Conservation (phyloP, 2,113 vertebrate genomes). For the Microtus montanus region DNA sequence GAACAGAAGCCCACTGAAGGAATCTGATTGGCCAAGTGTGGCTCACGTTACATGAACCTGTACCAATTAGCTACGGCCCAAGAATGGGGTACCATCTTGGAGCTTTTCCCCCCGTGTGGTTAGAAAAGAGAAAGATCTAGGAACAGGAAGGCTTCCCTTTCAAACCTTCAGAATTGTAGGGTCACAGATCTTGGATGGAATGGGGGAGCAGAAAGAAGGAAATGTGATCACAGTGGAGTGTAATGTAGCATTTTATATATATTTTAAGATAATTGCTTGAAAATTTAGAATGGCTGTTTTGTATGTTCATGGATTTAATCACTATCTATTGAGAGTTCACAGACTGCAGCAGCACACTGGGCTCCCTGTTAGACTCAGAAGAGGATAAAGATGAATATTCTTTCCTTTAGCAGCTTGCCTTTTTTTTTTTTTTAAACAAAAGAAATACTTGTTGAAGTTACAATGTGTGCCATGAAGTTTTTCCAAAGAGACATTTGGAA, state of each 20-base stretch:
- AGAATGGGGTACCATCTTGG: background rate
- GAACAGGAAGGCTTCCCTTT: background rate
- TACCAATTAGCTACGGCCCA: background rate
- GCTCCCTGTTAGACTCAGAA: conserved; percentile 2
- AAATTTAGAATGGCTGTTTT: background rate
- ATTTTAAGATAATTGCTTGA: background rate
- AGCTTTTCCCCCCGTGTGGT: background rate
- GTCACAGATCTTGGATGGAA: background rate
- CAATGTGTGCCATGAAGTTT: background rate
- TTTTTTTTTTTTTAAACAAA: background rate
- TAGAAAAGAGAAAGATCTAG: background rate
- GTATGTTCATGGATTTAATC: background rate
- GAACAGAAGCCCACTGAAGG: background rate
- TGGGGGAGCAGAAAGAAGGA: background rate
- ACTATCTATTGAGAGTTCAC: background rate
- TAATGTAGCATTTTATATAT: background rate
- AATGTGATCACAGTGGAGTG: background rate
- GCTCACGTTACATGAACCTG: background rate
- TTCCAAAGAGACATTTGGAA: background rate
- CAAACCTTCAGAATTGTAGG: background rate
- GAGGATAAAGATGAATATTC: background rate
- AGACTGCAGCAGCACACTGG: background rate
- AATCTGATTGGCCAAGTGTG: background rate
- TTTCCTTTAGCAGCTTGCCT: background rate
- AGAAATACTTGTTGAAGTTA: background rate